Evolutionary conservation across 2,113 vertebrate species (phyloP).

Genomic region (Psephotus haematonotus): DNA sequence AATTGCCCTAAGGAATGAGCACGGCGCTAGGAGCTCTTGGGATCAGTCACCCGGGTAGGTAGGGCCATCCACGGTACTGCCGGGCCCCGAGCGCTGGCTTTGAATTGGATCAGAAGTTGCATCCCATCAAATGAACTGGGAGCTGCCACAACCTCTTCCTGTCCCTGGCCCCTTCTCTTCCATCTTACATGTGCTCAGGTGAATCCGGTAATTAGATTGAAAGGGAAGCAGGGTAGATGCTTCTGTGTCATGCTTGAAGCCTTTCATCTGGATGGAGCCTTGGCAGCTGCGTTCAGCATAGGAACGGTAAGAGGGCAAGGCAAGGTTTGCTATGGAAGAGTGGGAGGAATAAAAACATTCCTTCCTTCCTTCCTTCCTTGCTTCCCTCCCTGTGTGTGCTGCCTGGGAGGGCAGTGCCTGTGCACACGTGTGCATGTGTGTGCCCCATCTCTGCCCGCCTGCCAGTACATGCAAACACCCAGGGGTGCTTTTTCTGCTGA

Average conservation of each 20-base stretch:
- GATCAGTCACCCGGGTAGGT: neutral
- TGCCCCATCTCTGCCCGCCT: neutral
- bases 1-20: neutral
- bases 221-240: neutral
- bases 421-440: fast-evolving
- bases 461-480: fast-evolving
- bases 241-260: neutral
- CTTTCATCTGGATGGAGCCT: neutral
- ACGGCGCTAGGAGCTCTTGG: fast-evolving
- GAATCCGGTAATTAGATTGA: neutral
- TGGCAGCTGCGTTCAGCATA: neutral
- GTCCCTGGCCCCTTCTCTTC: neutral
- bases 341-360: neutral
- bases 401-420: neutral
- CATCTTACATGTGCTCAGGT: neutral
- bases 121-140: neutral
- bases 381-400: fast-evolving
- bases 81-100: neutral
- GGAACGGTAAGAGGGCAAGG: conserved; percentile 1
- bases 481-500: neutral
- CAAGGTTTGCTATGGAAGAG: neutral
- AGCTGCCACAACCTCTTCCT: neutral
- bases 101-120: neutral
- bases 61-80: neutral
- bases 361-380: neutral